Percentiles rank a stretch among this genome's conserved stretches.
Evolutionary conservation across 1,140 invertebrate species (phyloP).

Genomic region (Marisa cornuarietis): DNA sequence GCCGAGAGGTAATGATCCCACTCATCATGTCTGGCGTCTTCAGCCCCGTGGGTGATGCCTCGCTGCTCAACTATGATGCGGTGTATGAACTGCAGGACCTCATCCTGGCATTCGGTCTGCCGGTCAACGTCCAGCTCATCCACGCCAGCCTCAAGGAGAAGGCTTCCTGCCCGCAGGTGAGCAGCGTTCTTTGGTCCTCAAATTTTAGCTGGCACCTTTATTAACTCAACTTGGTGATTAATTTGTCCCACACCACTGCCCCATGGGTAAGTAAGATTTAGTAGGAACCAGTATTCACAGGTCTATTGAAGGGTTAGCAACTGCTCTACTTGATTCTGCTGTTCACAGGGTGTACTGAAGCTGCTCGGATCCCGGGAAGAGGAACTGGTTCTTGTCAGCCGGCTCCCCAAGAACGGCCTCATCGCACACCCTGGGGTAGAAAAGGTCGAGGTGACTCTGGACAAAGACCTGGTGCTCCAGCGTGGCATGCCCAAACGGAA

Average conservation of each 20-base stretch:
- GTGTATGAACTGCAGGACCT: constrained; percentile 60
- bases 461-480: constrained; percentile 42
- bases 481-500: constrained; percentile 39
- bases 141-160: constrained; percentile 36
- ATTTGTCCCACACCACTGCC: too few species aligned
- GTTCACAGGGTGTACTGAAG: constrained; percentile 45
- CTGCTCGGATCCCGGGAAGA: constrained; percentile 48
- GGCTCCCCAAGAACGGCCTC: constrained; percentile 24
- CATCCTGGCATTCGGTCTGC: constrained; percentile 54
- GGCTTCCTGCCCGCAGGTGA: constrained; percentile 19
- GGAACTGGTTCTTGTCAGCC: constrained; percentile 43
- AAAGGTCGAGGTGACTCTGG: constrained; percentile 47
- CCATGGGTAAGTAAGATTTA: too few species aligned
- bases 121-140: constrained; percentile 55
- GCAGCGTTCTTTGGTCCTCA: too few species aligned
- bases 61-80: constrained; percentile 53
- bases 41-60: constrained; percentile 56
- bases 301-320: too few species aligned
- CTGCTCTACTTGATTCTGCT: not conserved
- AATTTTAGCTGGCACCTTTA: too few species aligned
- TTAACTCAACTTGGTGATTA: too few species aligned
- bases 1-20: constrained; percentile 57
- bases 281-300: too few species aligned
- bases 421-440: constrained; percentile 25
- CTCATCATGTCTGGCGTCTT: constrained; percentile 61